phyloP scores from a whole-genome alignment of 2,888 invertebrate genomes.

The Camponotus fellah region DNA sequence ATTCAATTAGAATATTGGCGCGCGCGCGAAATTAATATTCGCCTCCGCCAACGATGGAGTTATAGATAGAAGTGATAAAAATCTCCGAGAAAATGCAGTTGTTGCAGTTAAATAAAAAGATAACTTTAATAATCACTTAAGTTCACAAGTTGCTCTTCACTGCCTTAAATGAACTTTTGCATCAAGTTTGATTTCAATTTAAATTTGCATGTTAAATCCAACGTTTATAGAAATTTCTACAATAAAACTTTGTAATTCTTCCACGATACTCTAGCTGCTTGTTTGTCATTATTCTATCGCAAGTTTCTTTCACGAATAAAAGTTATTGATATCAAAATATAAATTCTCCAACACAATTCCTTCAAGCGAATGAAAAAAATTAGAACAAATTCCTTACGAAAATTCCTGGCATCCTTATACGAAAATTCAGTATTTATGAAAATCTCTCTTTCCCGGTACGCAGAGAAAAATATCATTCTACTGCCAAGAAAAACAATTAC shows the following conservation, averaged over 20 bases:
- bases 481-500: too few species aligned
- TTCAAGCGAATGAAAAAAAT: neutral
- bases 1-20: neutral
- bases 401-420: neutral
- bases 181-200: slow-evolving; percentile 10
- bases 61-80: neutral
- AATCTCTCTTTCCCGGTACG: neutral
- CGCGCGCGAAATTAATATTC: slow-evolving; percentile 8
- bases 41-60: neutral
- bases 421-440: neutral
- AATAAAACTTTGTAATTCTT: neutral
- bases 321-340: neutral
- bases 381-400: neutral
- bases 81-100: neutral
- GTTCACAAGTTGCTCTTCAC: neutral
- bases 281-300: neutral
- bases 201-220: neutral
- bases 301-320: neutral
- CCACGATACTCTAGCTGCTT: neutral
- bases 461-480: too few species aligned
- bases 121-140: neutral
- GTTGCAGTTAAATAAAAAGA: neutral
- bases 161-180: slow-evolving; percentile 9
- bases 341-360: neutral
- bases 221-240: neutral